Evolutionary conservation across 2,888 invertebrate genomes (phyloP), one percentile per base, ranked within the genome.

Genomic region (Agriopis leucophaearia): DNA sequence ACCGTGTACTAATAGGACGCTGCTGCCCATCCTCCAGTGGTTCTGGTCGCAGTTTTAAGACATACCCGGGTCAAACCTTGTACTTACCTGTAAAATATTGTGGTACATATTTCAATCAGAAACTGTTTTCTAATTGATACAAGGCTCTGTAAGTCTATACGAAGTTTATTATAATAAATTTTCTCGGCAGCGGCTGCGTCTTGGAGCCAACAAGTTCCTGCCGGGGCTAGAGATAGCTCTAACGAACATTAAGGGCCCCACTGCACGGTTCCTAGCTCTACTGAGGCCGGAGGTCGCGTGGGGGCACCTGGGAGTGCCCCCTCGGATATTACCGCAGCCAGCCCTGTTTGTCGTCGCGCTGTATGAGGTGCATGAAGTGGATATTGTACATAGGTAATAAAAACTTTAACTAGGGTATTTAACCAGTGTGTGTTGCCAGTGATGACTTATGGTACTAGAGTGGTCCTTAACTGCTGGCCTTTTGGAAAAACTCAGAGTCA

Each of bases 141-240:
- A 8, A 38, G 38, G 8, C 9, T 8, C 9, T 44, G 13, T 5
- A 13, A 1, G n/a, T 42, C 5, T 42, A 13, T 44, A n/a, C 1
- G 12, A 44, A 13, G 44, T 44, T 12, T 10, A 13, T 44, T 27
- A 5, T 27, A 3, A 27, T 27, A 27, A 44, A n/a, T 42, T 8
- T 12, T 47, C 2, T n/a, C 8, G 2, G 1, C 10, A 91, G 92
- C 81, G 80, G 4, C 75, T 90, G 8, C 81, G 81, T 0, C 76
- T 94, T 1, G 91, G 91, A 2, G 38, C 61, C 0, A 87, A 86
- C 2, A 72, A 75, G 0, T 81, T 88, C 52, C 76, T 93, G 0
- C 87, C 90, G 0, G 94, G 94, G 0, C 71, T 94, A 0, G 91
- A 92, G 44, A 74, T 91, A 44, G 94, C 89, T 0, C 76, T 94